Evolutionary conservation across 2,888 invertebrate genomes (phyloP), one percentile per base, ranked within the genome.

Genomic region (Bimastos eiseni): DNA sequence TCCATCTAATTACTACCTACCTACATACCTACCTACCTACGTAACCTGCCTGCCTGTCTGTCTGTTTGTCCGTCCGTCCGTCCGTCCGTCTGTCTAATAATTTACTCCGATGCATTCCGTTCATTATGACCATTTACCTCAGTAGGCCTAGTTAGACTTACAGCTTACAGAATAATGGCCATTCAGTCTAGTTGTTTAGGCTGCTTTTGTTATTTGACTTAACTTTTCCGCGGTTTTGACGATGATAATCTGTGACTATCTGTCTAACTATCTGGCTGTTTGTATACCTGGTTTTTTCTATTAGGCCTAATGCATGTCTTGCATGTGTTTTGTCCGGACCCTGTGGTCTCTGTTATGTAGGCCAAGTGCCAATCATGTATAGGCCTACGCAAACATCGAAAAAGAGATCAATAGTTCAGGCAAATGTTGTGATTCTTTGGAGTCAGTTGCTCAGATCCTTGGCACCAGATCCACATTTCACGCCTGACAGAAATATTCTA

Each of bases 341-440:
- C 55, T 55, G 30, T 70, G n/a, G n/a, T n/a, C n/a, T n/a, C n/a
- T n/a, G n/a, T n/a, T n/a, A n/a, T n/a, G n/a, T n/a, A n/a, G n/a
- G n/a, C n/a, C n/a, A n/a, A n/a, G n/a, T n/a, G n/a, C n/a, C n/a
- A n/a, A n/a, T n/a, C n/a, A n/a, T n/a, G 70, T n/a, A 6, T n/a
- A n/a, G n/a, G n/a, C n/a, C n/a, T n/a, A n/a, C 70, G 30, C 30
- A 70, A 70, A 70, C 13, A 8, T 30, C 70, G n/a, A 70, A 70
- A n/a, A n/a, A 70, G 30, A n/a, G 70, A 70, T 3, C n/a, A n/a
- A 70, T 70, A 70, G 70, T 70, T 70, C n/a, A 70, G 11, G 70
- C n/a, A 70, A 70, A 70, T 70, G 70, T 70, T 70, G n/a, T 70
- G 30, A 70, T 70, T 70, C 70, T n/a, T 70, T n/a, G 70, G 70